Conservation (phyloP, 1,140 invertebrate genomes). For the Drosophila insularis region DNA sequence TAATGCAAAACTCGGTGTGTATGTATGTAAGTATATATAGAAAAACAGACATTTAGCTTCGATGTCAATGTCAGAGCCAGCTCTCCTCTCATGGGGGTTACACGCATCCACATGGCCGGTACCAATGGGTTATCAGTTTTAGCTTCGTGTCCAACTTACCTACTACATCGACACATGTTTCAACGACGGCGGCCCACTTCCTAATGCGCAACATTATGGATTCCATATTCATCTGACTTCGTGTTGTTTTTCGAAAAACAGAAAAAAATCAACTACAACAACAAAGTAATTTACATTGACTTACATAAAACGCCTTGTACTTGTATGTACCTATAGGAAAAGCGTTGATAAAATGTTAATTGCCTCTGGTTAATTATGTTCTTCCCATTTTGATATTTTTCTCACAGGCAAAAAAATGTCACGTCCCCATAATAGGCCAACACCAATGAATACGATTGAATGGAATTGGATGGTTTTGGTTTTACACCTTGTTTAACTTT, state of each 20-base stretch:
- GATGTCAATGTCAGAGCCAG: constrained; percentile 15
- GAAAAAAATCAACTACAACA: neutral
- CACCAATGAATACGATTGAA: constrained; percentile 14
- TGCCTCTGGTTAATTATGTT: constrained; percentile 24
- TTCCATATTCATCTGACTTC: constrained; percentile 45
- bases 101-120: constrained; percentile 12
- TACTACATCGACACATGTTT: constrained; percentile 28
- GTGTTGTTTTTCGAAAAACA: constrained; percentile 57
- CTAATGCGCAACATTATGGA: constrained; percentile 63
- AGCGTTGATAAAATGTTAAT: constrained; percentile 72
- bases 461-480: too few relatives aligned
- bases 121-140: constrained; percentile 13
- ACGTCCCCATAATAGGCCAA: constrained; percentile 45
- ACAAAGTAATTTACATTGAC: constrained; percentile 8
- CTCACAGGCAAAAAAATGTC: constrained; percentile 45
- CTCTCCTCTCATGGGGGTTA: constrained; percentile 11
- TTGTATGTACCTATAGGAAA: neutral
- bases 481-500: constrained; percentile 46
- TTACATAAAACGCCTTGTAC: constrained; percentile 27
- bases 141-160: constrained; percentile 4
- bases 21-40: neutral
- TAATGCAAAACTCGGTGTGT: neutral
- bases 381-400: constrained; percentile 32
- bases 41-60: neutral
- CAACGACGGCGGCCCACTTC: constrained; percentile 44